A percentile compares a stretch with the other conserved stretches of the same genome.
phyloP scores from a whole-genome alignment of 1,140 invertebrate genomes.

The Anoplophora glabripennis region DNA sequence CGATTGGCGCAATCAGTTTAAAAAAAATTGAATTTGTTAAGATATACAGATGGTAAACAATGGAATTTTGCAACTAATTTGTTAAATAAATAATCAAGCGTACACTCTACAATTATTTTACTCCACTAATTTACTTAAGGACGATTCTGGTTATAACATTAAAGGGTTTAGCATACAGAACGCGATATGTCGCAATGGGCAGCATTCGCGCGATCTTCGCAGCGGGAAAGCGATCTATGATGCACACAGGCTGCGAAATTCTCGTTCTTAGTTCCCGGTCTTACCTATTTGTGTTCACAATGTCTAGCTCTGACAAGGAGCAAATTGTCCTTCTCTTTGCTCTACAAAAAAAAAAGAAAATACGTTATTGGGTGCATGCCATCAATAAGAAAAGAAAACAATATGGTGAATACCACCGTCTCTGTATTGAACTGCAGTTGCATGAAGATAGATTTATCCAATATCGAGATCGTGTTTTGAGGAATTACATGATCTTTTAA shows the following conservation, averaged over 20 bases:
- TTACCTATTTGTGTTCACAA: neutral
- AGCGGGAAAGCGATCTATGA: neutral
- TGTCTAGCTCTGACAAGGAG: neutral
- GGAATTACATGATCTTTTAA: slow-evolving; percentile 4
- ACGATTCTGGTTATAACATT: no score
- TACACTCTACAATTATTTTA: no score
- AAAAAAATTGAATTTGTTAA: no score
- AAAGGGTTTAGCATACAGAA: no score
- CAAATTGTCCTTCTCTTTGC: neutral
- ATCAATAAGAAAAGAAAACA: slow-evolving; percentile 4
- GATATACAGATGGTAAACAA: no score
- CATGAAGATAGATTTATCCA: slow-evolving; percentile 11
- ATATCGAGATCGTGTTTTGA: slow-evolving; percentile 7
- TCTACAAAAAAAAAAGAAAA: slow-evolving; percentile 10
- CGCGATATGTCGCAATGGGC: no score
- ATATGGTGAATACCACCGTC: slow-evolving; percentile 10
- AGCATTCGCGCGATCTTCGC: neutral
- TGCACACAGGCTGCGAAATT: slow-evolving; percentile 1
- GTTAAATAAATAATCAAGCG: no score
- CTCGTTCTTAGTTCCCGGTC: neutral
- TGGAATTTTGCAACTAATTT: no score
- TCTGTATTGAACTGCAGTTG: slow-evolving; percentile 10
- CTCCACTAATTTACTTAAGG: no score
- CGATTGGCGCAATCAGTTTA: no score
- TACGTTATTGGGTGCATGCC: slow-evolving; percentile 1